Evolutionary conservation across 2,888 invertebrate species (phyloP), one percentile per base, ranked within the genome.

Genomic region (Hydriomena furcata): DNA sequence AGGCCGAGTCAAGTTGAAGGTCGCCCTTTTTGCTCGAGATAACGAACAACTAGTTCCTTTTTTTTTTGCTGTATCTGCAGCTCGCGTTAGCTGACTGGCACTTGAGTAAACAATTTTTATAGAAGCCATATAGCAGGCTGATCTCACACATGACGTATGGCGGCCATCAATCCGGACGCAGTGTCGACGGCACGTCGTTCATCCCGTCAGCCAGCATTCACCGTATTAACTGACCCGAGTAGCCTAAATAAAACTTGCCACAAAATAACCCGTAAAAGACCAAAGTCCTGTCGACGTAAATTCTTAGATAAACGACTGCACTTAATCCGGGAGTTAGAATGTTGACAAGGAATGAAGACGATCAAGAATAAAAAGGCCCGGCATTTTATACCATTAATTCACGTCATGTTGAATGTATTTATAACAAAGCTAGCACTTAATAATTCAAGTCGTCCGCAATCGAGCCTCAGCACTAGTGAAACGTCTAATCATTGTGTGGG

Each of bases 401-500:
- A 76, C 73, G 86, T 84, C 86, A 79, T 74, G 76, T 80, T 84
- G 79, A 84, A 87, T 84, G 78, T 84, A 80, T 82, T 84, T 84
- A 82, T 84, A 84, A 88, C 87, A 88, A 84, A 84, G 82, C 81
- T 81, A 81, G 79, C 84, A 81, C 85, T 86, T 86, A 84, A 86
- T 86, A 87, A 84, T 74, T 83, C 79, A 77, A 79, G 77, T 77
- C 67, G 67, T 64, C 68, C 68, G 73, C 73, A 78, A 83, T 81
- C 76, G 78, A 73, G 78, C 66, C 73, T 65, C 73, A 72, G 73
- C 71, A 73, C 74, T 69, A 79, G 80, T 86, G 83, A 81, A 84
- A 81, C 81, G 79, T 84, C 84, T 87, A 85, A 87, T 87, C 84
- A 86, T 83, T 82, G 86, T 85, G 88, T 86, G 84, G 85, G 87